Conservation (phyloP, 2,113 vertebrate genomes). For the Parus major region DNA sequence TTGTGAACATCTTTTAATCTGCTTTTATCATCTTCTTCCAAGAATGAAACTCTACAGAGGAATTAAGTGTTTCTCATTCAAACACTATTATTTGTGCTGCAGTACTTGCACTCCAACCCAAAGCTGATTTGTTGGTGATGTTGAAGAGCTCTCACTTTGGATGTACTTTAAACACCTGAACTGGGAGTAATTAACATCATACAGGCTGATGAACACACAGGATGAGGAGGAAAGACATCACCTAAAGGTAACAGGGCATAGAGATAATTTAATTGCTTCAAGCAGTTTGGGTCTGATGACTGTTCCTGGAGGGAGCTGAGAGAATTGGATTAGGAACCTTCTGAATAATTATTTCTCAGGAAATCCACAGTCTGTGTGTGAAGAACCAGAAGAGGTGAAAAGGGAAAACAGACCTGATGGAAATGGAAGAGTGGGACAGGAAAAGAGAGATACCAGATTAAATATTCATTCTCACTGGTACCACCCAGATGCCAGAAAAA, state of each 20-base stretch:
- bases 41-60: fast-evolving
- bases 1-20: neutral
- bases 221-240: neutral
- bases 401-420: neutral
- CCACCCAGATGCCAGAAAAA: neutral
- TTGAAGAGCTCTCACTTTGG: neutral
- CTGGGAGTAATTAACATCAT: neutral
- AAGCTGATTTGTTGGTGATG: neutral
- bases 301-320: neutral
- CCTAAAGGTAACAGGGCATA: neutral
- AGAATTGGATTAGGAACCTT: neutral
- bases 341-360: neutral
- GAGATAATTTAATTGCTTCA: neutral
- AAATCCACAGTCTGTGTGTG: fast-evolving
- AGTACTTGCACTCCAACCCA: neutral
- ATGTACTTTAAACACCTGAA: neutral
- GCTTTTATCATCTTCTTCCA: neutral
- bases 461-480: neutral
- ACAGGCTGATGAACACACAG: neutral
- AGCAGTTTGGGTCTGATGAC: neutral
- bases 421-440: neutral
- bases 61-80: neutral
- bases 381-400: neutral
- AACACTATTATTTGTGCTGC: neutral
- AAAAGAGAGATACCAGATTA: neutral